Base-by-base conservation (phyloP, 2,113 vertebrate species). In the Otis tarda region DNA sequence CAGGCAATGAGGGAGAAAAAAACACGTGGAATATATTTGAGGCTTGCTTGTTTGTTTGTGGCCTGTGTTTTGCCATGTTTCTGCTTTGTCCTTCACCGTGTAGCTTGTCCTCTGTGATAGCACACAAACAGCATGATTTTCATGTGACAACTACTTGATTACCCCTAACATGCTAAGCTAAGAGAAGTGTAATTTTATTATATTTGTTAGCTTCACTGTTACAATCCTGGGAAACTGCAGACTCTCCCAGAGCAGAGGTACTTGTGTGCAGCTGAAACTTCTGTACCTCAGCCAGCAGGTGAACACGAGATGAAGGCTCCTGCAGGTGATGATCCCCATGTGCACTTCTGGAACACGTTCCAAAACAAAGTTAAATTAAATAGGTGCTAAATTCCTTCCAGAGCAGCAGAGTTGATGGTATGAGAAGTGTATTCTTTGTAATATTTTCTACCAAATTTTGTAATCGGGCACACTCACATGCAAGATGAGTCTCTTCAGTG, bases 261-360 rank as follows among this genome's bases (percentile, higher is more conserved):
- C 60, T 77, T 50, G 35, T 74, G 19, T 45, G 28, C 39, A 81
- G 27, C 14, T 77, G 92, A 74, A 95, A 70, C 49, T 90, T 95
- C 96, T 93, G 61, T 95, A 41, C 77, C 76, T 96, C 55, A 95
- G 59, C 91, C 93, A 97, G 97, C 94, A 97, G 94, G 91, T 97
- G 96, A 31, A 18, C 31, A 57, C 11, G 31, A 33, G 55, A 92
- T 95, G 87, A 96, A 97, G 94, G 88, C 83, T 96, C 35, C 56
- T 86, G 21, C 31, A 94, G 93, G 78, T 88, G 50, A 80, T 89
- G 64, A 57, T 92, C 68, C 90, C 41, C 14, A 74, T 3, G 13
- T 23, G 31, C 65, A 49, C 57, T 67, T 73, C 33, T 59, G 41
- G 37, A 69, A 83, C 31, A 55, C 35, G 19, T 79, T 94, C 74